Evolutionary conservation across 2,888 invertebrate species (phyloP), one percentile per base, ranked within the genome.

Genomic region (Bombylius discolor): DNA sequence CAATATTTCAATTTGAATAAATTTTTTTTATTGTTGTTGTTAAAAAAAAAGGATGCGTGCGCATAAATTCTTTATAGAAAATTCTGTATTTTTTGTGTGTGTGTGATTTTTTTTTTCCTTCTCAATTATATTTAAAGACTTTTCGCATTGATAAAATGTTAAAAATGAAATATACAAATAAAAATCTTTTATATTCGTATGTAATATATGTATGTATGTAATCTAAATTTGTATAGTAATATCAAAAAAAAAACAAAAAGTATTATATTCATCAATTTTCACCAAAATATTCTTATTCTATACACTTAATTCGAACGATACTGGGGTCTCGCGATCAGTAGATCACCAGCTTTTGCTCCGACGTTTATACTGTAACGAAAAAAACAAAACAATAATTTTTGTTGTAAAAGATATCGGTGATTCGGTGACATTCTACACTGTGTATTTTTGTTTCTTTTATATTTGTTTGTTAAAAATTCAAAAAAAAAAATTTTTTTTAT

Each of bases 281-380:
- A 68, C 67, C 63, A 62, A 57, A 33, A 63, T 60, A 63, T 62
- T 62, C 64, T 56, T 68, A 69, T 68, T 66, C 65, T 68, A 71
- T 71, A 73, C 72, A 71, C 71, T 73, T 73, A 70, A 73, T 72
- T 73, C 74, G 74, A 74, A 74, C 74, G 74, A 74, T 71, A 70
- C 71, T 70, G 73, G 71, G 73, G 74, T 74, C 73, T 73, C 71
- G 72, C 73, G 74, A 73, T 74, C 73, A 74, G 74, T 74, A 74
- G 74, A 74, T 74, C 74, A 74, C 73, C 74, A 74, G 74, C 74
- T 72, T 73, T 45, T 70, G 69, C 73, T 74, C 74, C 74, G 74
- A 73, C 73, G 72, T 73, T 72, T 72, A 72, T 70, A 70, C 71
- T 71, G 73, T 45, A 14, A 45, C 12, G 5, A 14, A 45, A 45